Base-by-base conservation (phyloP, 30 jellyfish, hydroid and myxozoan genomes). In the Rhopilema esculentum region DNA sequence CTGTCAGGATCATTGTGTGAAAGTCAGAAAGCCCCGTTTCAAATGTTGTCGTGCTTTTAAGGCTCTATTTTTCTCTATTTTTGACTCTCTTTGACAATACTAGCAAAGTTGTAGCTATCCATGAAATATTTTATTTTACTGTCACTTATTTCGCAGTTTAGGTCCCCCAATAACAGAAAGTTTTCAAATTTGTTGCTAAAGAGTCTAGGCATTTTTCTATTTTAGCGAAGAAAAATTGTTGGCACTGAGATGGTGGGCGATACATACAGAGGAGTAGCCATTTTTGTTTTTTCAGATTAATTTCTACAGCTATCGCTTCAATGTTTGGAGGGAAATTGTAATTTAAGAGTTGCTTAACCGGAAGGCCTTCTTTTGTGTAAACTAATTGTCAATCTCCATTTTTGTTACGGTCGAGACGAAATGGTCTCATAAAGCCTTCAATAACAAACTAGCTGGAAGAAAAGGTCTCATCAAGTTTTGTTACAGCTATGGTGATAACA, bases 161-260 rank as follows among this genome's bases (percentile, higher is more conserved):
- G n/a, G n/a, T n/a, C n/a, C n/a, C n/a, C n/a, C n/a, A n/a, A n/a
- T n/a, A n/a, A n/a, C n/a, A n/a, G n/a, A n/a, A n/a, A n/a, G n/a
- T n/a, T n/a, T n/a, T n/a, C n/a, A n/a, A n/a, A n/a, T n/a, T n/a
- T n/a, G n/a, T n/a, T n/a, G n/a, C n/a, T n/a, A n/a, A n/a, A n/a
- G n/a, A n/a, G n/a, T n/a, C n/a, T n/a, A n/a, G n/a, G n/a, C n/a
- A n/a, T 63, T 63, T 63, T 30, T 63, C 19, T 27, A 63, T 63
- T 63, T 63, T 30, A 63, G n/a, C 16, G 24, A 63, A 63, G 73
- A 63, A 63, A 6, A 19, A 17, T 63, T 27, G 29, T 18, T 63
- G 73, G 4, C 73, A 4, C 73, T 63, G 19, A 19, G 73, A 63
- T n/a, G n/a, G n/a, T 63, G 73, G 73, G n/a, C 73, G 73, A 63